These are phyloP conservation scores for Sebastes matsubarae DNA, from an alignment of 2,797 vertebrate genomes.

Conservation along the genomic window DNA sequence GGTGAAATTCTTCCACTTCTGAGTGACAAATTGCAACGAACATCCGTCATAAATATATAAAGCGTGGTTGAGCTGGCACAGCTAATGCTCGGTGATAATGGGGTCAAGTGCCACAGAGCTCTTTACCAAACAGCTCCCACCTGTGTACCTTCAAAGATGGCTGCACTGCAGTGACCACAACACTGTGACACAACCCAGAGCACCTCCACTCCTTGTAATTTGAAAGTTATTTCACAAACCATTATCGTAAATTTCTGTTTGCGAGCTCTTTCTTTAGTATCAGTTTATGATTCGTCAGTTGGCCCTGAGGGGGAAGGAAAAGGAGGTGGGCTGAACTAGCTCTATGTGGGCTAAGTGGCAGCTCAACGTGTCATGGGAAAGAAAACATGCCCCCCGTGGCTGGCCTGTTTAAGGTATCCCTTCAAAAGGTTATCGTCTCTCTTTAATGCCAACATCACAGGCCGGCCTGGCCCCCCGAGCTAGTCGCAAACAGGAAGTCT, in stretches of 20 bases:
- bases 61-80: slow-evolving; percentile 12
- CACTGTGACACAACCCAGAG: slow-evolving; percentile 69
- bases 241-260: slow-evolving; percentile 69
- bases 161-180: slow-evolving; percentile 37
- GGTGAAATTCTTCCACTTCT: slow-evolving; percentile 21
- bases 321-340: slow-evolving; percentile 22
- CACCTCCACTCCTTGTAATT: slow-evolving; percentile 58
- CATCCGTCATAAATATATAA: slow-evolving; percentile 45
- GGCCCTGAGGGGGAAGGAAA: slow-evolving; percentile 12
- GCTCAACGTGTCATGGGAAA: slow-evolving; percentile 76
- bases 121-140: slow-evolving; percentile 66
- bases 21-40: slow-evolving; percentile 36
- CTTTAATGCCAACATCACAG: slow-evolving; percentile 75
- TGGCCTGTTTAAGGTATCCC: slow-evolving; percentile 66
- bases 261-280: slow-evolving; percentile 51
- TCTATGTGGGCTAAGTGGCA: slow-evolving; percentile 68
- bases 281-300: slow-evolving; percentile 68
- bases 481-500: slow-evolving; percentile 75
- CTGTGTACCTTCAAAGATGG: slow-evolving; percentile 59
- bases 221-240: slow-evolving; percentile 76
- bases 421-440: slow-evolving; percentile 60
- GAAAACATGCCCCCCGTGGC: slow-evolving; percentile 71
- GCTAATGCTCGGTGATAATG: slow-evolving; percentile 47
- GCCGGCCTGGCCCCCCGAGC: slow-evolving; percentile 55
- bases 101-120: slow-evolving; percentile 56